Evolutionary conservation across 1,140 invertebrate species (phyloP).

Genomic region (Elysia chlorotica): DNA sequence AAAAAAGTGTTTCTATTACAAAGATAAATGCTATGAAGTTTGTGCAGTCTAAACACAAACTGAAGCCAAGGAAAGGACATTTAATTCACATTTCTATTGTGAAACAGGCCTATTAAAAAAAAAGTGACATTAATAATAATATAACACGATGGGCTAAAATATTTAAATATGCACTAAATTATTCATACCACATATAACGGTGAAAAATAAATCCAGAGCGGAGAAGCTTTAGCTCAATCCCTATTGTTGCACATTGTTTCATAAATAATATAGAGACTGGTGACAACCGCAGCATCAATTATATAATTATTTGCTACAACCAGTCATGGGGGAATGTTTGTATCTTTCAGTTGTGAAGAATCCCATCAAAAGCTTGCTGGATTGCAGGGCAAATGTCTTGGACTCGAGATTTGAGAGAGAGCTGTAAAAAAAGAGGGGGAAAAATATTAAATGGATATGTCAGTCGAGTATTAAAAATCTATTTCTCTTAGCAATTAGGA

Average conservation of each 20-base stretch:
- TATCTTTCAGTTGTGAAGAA: slow-evolving; percentile 74
- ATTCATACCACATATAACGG: too few relatives aligned
- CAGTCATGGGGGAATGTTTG: not conserved
- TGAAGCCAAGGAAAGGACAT: too few relatives aligned
- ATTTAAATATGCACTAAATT: not conserved
- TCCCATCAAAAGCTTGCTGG: slow-evolving; percentile 91
- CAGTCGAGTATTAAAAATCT: too few relatives aligned
- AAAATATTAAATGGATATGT: too few relatives aligned
- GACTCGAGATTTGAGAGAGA: slow-evolving; percentile 89
- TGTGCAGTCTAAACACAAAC: too few relatives aligned
- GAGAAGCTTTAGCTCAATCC: not conserved
- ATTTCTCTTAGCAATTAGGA: too few relatives aligned
- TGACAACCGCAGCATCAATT: not conserved
- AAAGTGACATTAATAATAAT: too few relatives aligned
- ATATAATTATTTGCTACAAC: not conserved
- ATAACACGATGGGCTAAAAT: too few relatives aligned
- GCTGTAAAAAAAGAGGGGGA: slow-evolving; percentile 68
- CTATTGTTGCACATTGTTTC: not conserved
- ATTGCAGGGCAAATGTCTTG: slow-evolving; percentile 90
- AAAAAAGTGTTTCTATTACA: too few relatives aligned
- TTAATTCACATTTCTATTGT: too few relatives aligned
- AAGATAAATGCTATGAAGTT: too few relatives aligned
- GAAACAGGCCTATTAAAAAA: too few relatives aligned
- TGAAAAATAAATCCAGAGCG: not conserved
- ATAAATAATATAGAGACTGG: not conserved